Base-by-base conservation (phyloP, 2,888 invertebrate genomes). In the Timema podura region DNA sequence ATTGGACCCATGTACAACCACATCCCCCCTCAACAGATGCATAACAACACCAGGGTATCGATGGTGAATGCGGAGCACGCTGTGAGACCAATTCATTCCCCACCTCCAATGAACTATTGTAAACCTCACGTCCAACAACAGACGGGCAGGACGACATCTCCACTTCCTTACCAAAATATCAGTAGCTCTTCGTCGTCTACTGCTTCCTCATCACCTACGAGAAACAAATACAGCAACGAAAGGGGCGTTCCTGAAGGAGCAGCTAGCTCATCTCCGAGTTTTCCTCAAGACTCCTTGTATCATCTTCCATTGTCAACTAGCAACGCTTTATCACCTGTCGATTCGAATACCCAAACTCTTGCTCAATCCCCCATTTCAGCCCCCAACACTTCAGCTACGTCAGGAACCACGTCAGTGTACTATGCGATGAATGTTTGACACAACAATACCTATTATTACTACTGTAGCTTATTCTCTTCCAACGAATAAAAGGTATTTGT, bases 391-490 rank as follows among this genome's bases (percentile, higher is more conserved):
- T 76, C 74, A 13, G 70, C 59, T 49, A 30, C 47, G 16, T 44
- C 64, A 7, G 16, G 74, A 48, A 73, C 74, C 66, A 82, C 82
- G 74, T 88, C 90, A 54, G 84, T 92, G 49, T 92, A 91, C 80
- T 93, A 93, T 79, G 91, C 92, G 64, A 92, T 93, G 93, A 93
- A 93, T 79, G 92, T 93, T 83, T 93, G 90, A 92, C 77, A 76
- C 59, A 51, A 57, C 61, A 54, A 67, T 51, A 70, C 65, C 66
- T 57, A 66, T 49, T 61, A 68, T 45, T 68, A 68, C 45, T 61
- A 61, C 61, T 61, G 61, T 45, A 44, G 61, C 30, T 30, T 61
- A 45, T 45, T 61, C 44, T 61, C 61, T 44, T 61, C 61, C 61
- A 61, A 61, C 61, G 61, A 61, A 61, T 61, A 61, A 45, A 30